These are phyloP conservation scores for Rostratula benghalensis DNA, from an alignment of 2,113 vertebrate species.

Conservation along the genomic window DNA sequence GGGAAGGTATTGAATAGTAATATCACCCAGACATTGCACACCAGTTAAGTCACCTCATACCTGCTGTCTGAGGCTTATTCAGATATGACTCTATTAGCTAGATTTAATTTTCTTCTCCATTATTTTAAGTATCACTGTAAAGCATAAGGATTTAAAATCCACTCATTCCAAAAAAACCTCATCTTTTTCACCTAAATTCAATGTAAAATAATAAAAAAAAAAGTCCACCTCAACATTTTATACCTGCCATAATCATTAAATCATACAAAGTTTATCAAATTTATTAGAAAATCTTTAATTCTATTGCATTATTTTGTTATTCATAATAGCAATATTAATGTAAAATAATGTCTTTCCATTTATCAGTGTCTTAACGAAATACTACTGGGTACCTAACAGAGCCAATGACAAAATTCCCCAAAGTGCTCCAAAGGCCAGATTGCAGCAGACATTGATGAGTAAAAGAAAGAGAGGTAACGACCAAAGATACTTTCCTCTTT, in stretches of 20 bases:
- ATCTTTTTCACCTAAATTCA: not conserved
- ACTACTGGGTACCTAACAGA: not conserved
- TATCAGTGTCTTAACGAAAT: not conserved
- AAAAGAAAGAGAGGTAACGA: not conserved
- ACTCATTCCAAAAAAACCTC: not conserved
- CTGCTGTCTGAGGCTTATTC: not conserved
- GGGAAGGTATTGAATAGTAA: not conserved
- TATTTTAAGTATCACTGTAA: not conserved
- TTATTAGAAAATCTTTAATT: not conserved
- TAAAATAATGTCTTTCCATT: not conserved
- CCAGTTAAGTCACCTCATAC: not conserved
- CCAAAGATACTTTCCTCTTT: not conserved
- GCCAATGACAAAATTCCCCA: not conserved
- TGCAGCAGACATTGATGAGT: not conserved
- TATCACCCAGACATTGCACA: not conserved
- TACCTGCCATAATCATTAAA: not conserved
- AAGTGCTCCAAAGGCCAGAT: not conserved
- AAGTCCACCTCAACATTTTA: rapidly evolving
- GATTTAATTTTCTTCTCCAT: not conserved
- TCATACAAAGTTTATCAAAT: not conserved
- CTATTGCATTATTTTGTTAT: not conserved
- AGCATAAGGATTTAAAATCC: not conserved
- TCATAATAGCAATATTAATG: not conserved
- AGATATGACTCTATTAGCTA: not conserved
- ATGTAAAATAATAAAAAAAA: not conserved